Evolutionary conservation across 2,888 invertebrate species (phyloP), one percentile per base, ranked within the genome.

Genomic region (Pediacus dermestoides): DNA sequence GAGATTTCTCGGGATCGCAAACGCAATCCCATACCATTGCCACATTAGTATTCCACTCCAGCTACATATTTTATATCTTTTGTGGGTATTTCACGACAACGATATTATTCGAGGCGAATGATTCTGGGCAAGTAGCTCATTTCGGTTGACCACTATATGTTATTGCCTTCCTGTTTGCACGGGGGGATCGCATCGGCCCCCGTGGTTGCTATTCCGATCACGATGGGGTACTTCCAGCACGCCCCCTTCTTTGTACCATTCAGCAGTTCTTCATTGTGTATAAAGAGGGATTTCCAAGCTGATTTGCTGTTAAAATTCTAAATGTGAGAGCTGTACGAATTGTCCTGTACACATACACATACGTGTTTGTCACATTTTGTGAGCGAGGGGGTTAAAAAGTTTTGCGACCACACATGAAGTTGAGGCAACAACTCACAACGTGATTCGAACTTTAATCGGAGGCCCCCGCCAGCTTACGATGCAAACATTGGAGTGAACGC

Each of bases 61-160:
- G 64, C 52, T 57, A 62, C 62, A 65, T 65, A 66, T 65, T 66
- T 66, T 65, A 66, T 66, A 64, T 65, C 65, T 65, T 64, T 63
- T 63, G 64, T 58, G 59, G 62, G 60, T 53, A 59, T 62, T 45
- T 63, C 58, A 55, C 60, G 62, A 62, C 63, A 61, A 54, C 57
- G 61, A 57, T 61, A 63, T 64, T 64, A 64, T 64, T 60, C 62
- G 60, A 55, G 47, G 50, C 55, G 60, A 62, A 62, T 61, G 63
- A 65, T 63, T 64, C 58, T 50, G 50, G 36, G 49, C 55, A 50
- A 53, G 57, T 57, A 57, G 62, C 64, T 65, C 66, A 64, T 66
- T 66, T 64, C 55, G 64, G 63, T 56, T 64, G 66, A 65, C 66
- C 66, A 60, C 61, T 55, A 56, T n/a, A n/a, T 58, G 64, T 64